Percentiles rank a stretch among this genome's conserved stretches.
Conservation (phyloP, 2,113 vertebrate genomes). For the Chaetops frenatus region DNA sequence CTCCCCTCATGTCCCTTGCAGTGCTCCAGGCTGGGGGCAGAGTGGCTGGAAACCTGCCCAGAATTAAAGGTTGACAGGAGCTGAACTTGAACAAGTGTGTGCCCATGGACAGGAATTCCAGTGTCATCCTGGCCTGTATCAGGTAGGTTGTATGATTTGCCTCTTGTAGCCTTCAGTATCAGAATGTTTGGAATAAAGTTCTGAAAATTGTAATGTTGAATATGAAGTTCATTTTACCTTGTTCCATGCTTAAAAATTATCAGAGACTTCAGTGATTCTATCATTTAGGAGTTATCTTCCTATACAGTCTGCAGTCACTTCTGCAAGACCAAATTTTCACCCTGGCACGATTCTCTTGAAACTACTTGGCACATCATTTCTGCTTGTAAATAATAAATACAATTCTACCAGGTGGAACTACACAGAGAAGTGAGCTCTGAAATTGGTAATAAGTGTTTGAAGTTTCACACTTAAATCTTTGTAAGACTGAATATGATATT, state of each 20-base stretch:
- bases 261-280: neutral
- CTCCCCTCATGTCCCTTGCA: fast-evolving
- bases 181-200: neutral
- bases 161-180: neutral
- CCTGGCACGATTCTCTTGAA: neutral
- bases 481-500: neutral
- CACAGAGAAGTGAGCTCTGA: neutral
- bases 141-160: neutral
- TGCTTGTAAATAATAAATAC: neutral
- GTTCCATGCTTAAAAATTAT: neutral
- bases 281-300: neutral
- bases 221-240: neutral
- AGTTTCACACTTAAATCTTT: neutral
- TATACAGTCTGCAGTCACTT: neutral
- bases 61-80: fast-evolving
- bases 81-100: neutral
- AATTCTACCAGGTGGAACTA: neutral
- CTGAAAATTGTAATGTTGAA: neutral
- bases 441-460: neutral
- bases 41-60: neutral
- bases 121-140: neutral
- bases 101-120: no score
- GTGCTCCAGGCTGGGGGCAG: neutral
- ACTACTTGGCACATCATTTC: neutral
- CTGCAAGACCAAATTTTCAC: neutral